Base-by-base conservation (phyloP, 2,888 invertebrate species). In the Cryptosula pallasiana region DNA sequence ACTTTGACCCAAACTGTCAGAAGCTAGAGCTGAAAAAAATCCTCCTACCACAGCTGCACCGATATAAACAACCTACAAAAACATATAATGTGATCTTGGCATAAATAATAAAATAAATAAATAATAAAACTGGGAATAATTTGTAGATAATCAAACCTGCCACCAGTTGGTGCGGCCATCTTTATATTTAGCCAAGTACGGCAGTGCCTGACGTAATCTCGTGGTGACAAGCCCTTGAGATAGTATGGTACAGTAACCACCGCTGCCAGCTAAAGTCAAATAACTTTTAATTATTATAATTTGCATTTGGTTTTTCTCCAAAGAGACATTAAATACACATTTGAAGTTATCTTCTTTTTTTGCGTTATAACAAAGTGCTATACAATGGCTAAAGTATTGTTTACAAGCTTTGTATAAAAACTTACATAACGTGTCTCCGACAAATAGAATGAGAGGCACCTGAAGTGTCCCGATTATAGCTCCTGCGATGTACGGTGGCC, bases 41-140 rank as follows among this genome's bases (percentile, higher is more conserved):
- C 78, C 80, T 0, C 81, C 81, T 3, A 78, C 9, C 16, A 80
- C 74, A n/a, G 79, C 79, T 5, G 80, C 79, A n/a, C 72, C 57
- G 5, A 81, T 79, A 72, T 78, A 81, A 34, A 80, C 75, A 3
- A 82, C 79, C 82, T 82, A 73, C 3, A 74, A 75, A 45, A 45
- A 20, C 45, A 45, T 45, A 45, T 45, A 5, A 45, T 45, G 20
- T 45, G 45, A n/a, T n/a, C n/a, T n/a, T n/a, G n/a, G n/a, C n/a
- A n/a, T n/a, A n/a, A n/a, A n/a, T n/a, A n/a, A n/a, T n/a, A n/a
- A n/a, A n/a, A n/a, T n/a, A n/a, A n/a, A n/a, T n/a, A n/a, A n/a
- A n/a, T n/a, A n/a, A n/a, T n/a, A n/a, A n/a, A n/a, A n/a, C n/a
- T n/a, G n/a, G n/a, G n/a, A n/a, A n/a, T n/a, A n/a, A n/a, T n/a